These are phyloP conservation scores for Entomyzon cyanotis DNA, from an alignment of 2,113 vertebrate genomes.

Conservation along the genomic window DNA sequence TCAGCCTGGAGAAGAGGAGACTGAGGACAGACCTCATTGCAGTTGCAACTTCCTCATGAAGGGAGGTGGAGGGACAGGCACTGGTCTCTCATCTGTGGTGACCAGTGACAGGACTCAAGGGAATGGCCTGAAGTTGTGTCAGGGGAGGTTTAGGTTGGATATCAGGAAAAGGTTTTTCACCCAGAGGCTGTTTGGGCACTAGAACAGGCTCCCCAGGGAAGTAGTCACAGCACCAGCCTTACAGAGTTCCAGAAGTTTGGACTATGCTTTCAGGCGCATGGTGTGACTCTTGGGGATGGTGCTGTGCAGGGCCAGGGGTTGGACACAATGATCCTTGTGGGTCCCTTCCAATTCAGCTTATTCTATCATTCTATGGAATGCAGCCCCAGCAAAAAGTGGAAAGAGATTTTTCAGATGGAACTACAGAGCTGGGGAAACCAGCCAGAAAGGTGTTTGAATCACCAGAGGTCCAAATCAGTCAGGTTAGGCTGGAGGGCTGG, in stretches of 20 bases:
- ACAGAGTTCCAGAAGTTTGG: not conserved
- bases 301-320: fast-evolving
- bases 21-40: not conserved
- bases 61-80: not conserved
- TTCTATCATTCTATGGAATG: not conserved
- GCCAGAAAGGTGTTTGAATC: not conserved
- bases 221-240: not conserved
- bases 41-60: too few species aligned
- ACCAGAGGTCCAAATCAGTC: not conserved
- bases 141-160: not conserved
- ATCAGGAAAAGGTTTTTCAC: not conserved
- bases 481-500: not conserved
- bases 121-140: not conserved
- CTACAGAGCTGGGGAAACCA: not conserved
- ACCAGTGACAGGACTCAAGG: not conserved
- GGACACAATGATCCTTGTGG: fast-evolving
- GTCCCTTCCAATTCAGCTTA: not conserved
- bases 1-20: not conserved
- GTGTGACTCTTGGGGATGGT: not conserved
- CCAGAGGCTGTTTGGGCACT: not conserved
- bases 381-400: not conserved
- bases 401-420: not conserved
- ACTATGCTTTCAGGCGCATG: too few species aligned
- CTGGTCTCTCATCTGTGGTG: not conserved
- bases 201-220: not conserved